Evolutionary conservation across 2,797 vertebrate genomes (phyloP).

Genomic region (Sarcoramphus papa): DNA sequence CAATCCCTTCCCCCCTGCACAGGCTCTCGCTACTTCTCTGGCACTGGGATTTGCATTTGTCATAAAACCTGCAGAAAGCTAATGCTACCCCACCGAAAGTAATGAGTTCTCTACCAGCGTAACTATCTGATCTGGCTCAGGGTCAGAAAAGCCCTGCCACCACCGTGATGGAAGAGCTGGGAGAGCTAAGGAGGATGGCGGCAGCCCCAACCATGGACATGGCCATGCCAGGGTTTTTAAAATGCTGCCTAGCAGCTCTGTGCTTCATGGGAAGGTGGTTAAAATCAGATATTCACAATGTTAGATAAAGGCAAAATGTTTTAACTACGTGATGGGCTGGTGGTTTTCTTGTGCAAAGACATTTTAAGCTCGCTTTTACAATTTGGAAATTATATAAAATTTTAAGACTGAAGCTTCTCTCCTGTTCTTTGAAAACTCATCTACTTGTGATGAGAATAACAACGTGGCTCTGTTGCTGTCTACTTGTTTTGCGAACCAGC

Average conservation of each 20-base stretch:
- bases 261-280: background rate
- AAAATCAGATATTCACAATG: background rate
- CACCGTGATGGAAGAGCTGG: background rate
- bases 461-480: background rate
- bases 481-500: background rate
- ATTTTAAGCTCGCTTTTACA: background rate
- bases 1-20: background rate
- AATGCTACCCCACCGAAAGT: background rate
- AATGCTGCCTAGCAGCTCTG: background rate
- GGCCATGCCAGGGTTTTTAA: background rate
- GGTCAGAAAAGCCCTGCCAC: background rate
- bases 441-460: background rate
- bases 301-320: background rate
- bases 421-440: background rate
- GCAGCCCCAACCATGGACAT: background rate
- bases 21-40: background rate
- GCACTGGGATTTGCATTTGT: background rate
- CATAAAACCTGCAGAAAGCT: background rate
- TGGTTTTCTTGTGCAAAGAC: background rate
- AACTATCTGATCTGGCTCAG: background rate
- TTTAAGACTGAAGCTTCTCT: background rate
- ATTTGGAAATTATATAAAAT: background rate
- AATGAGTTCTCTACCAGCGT: background rate
- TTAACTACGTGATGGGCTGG: background rate
- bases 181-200: background rate